Evolutionary conservation across 1,140 invertebrate species (phyloP).

Genomic region (Teleopsis dalmanni): DNA sequence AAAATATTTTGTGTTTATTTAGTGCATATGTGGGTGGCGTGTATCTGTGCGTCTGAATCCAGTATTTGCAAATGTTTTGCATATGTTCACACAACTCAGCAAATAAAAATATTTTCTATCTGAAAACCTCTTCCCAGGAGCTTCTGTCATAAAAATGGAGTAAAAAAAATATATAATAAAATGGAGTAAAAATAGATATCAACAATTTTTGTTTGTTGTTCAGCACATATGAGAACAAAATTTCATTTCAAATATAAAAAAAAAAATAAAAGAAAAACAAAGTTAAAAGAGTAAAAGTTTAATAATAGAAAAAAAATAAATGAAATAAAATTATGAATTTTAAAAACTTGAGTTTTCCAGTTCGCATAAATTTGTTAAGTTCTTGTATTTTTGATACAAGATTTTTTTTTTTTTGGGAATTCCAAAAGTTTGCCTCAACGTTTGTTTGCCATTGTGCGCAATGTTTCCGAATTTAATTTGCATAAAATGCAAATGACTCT

Average conservation of each 20-base stretch:
- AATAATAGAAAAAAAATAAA: neutral
- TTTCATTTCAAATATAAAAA: neutral
- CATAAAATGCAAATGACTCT: slow-evolving; percentile 43
- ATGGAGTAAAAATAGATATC: neutral
- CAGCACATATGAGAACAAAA: neutral
- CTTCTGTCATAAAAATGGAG: too few species aligned
- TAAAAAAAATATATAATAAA: neutral
- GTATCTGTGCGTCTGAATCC: too few species aligned
- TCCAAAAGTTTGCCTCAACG: too few species aligned
- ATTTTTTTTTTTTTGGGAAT: neutral
- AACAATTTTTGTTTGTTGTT: neutral
- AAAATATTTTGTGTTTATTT: too few species aligned
- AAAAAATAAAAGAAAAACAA: neutral
- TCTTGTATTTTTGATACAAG: neutral
- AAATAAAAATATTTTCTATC: too few species aligned
- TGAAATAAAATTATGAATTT: slow-evolving; percentile 4
- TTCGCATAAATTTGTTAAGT: too few species aligned
- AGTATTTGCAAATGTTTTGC: too few species aligned
- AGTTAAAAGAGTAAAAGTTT: neutral
- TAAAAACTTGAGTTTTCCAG: slow-evolving; percentile 6
- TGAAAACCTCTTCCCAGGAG: too few species aligned
- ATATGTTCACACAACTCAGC: too few species aligned
- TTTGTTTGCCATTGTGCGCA: too few species aligned
- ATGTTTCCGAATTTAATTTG: slow-evolving; percentile 34
- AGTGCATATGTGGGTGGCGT: too few species aligned